Percentiles rank a stretch among this genome's conserved stretches.
Conservation (phyloP, 2,113 vertebrate species). For the Oryzias celebensis region DNA sequence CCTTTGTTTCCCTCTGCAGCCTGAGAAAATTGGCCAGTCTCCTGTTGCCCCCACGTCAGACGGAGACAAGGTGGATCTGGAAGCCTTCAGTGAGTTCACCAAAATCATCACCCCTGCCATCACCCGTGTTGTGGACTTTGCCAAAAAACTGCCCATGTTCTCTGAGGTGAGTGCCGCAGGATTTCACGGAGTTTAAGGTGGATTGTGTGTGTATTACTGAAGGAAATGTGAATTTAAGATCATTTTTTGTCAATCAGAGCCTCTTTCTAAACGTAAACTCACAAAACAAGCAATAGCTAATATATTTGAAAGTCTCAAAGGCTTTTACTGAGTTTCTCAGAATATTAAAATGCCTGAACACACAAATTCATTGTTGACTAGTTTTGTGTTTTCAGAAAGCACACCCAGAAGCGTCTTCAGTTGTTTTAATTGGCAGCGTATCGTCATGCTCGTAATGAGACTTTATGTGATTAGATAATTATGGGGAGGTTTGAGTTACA, state of each 20-base stretch:
- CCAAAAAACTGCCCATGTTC: constrained; percentile 99
- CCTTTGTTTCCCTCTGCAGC: constrained; percentile 64
- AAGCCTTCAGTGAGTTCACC: constrained; percentile 98
- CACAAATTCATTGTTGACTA: too few relatives aligned
- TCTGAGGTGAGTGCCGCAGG: constrained; percentile 80
- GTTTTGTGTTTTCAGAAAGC: not conserved
- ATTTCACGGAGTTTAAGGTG: too few relatives aligned
- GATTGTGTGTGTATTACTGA: too few relatives aligned
- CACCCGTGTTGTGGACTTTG: constrained; percentile 98
- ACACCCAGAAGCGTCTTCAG: not conserved
- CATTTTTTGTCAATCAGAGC: too few relatives aligned
- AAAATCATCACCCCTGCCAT: constrained; percentile 99
- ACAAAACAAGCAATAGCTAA: too few relatives aligned
- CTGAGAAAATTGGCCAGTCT: constrained; percentile 96
- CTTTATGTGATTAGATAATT: constrained; percentile 46
- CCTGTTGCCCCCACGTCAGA: constrained; percentile 88
- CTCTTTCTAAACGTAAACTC: too few relatives aligned
- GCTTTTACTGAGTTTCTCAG: too few relatives aligned
- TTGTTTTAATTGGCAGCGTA: constrained; percentile 29
- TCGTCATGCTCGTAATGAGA: constrained; percentile 43
- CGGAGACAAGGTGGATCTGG: constrained; percentile 95
- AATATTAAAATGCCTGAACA: too few relatives aligned
- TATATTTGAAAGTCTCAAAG: too few relatives aligned
- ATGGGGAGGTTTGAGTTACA: constrained; percentile 33
- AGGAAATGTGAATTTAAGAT: too few relatives aligned